phyloP scores from a whole-genome alignment of 2,888 invertebrate species.

The Notodonta ziczac region DNA sequence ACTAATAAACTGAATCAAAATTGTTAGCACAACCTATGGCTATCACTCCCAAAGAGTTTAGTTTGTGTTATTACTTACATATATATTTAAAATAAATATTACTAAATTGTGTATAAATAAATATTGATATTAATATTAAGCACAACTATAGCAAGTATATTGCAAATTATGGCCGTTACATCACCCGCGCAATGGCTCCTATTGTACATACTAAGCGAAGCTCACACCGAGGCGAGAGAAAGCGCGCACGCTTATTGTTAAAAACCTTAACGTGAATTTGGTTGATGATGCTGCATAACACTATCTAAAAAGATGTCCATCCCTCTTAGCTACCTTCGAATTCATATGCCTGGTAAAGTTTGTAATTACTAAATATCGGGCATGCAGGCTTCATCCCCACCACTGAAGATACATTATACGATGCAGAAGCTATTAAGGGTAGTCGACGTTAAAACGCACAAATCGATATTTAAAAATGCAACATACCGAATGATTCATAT shows the following conservation, averaged over 20 bases:
- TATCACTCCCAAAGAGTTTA: no score
- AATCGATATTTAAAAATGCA: no score
- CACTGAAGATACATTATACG: neutral
- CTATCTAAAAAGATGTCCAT: neutral
- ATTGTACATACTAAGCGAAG: slow-evolving; percentile 55
- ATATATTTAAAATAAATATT: neutral
- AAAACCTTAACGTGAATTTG: slow-evolving; percentile 1
- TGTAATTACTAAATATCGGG: neutral
- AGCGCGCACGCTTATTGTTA: slow-evolving; percentile 11
- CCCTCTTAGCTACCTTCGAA: neutral
- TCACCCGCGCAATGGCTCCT: slow-evolving; percentile 67
- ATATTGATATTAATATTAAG: slow-evolving; percentile 20
- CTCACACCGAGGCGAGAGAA: slow-evolving; percentile 39
- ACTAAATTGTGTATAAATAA: slow-evolving; percentile 19
- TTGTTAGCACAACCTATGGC: neutral
- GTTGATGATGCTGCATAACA: neutral
- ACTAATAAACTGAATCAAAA: neutral
- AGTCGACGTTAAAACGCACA: neutral
- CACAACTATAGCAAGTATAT: slow-evolving; percentile 32
- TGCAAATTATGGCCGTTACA: slow-evolving; percentile 81
- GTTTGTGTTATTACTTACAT: no score
- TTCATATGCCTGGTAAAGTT: neutral
- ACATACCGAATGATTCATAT: no score
- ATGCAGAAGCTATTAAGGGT: neutral
- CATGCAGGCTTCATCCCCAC: neutral